Conservation (phyloP, 1,140 invertebrate genomes). For the Forficula auricularia region DNA sequence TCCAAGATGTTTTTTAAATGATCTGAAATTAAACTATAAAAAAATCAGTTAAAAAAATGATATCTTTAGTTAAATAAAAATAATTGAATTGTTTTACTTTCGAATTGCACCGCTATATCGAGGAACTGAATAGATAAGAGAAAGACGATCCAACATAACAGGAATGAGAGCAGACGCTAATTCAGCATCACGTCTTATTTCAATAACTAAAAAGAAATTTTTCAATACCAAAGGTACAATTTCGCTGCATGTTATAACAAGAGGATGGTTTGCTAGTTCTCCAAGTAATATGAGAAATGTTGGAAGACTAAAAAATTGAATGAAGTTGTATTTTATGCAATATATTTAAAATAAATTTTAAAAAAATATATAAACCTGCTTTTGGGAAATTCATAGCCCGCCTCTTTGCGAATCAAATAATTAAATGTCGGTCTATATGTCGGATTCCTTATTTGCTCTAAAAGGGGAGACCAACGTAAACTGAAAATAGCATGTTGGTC, state of each 20-base stretch:
- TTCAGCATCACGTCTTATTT: constrained; percentile 1
- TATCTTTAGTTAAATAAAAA: neutral
- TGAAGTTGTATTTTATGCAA: neutral
- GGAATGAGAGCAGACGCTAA: constrained; percentile 1
- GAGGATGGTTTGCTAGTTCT: constrained; percentile 5
- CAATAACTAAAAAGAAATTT: constrained; percentile 1
- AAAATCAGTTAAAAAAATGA: neutral
- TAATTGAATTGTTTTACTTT: constrained; percentile 3
- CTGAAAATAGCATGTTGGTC: neutral
- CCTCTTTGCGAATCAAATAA: constrained; percentile 6
- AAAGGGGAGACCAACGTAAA: constrained; percentile 3
- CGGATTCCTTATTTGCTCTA: neutral
- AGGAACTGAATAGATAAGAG: constrained; percentile 4
- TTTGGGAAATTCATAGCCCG: neutral
- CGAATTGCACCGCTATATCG: constrained; percentile 2
- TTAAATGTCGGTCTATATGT: constrained; percentile 1
- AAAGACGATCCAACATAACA: constrained; percentile 5
- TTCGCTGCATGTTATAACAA: constrained; percentile 7
- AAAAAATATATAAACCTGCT: too few relatives aligned
- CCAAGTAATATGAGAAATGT: constrained; percentile 3
- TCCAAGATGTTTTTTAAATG: constrained; percentile 6
- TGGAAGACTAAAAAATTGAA: constrained; percentile 1
- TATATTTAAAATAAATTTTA: too few relatives aligned
- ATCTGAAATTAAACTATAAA: constrained; percentile 2
- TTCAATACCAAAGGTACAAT: constrained; percentile 7